Evolutionary conservation across 2,797 vertebrate species (phyloP).

Genomic region (Mormyrus hasselquistii): DNA sequence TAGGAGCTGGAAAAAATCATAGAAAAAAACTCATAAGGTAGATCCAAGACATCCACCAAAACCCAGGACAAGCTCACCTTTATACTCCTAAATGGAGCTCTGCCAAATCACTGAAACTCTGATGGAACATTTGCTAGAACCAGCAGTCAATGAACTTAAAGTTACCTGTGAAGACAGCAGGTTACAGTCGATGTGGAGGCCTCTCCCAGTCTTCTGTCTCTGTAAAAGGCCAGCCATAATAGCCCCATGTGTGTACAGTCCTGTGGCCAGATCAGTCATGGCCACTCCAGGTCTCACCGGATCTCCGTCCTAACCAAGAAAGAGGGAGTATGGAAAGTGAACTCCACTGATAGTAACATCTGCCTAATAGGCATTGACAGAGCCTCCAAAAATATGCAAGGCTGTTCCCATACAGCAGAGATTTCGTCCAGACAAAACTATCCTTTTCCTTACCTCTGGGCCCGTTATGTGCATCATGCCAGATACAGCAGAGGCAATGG

Average conservation of each 20-base stretch:
- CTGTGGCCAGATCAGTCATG: conserved; percentile 93
- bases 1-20: not conserved
- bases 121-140: not conserved
- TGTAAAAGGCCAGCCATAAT: conserved; percentile 88
- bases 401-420: conserved; percentile 4
- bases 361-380: not conserved
- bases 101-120: not conserved
- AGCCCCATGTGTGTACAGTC: conserved; percentile 78
- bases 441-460: conserved; percentile 67
- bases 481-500: conserved; percentile 79
- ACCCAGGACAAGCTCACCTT: not conserved
- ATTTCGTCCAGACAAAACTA: not conserved
- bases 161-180: conserved; percentile 87
- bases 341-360: not conserved
- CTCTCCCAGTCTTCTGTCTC: conserved; percentile 68
- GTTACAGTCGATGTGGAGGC: conserved; percentile 85
- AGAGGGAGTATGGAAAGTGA: not conserved
- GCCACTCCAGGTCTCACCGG: conserved; percentile 87
- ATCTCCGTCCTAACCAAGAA: conserved; percentile 66
- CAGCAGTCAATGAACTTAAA: not conserved
- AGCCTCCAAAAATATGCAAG: conserved; percentile 14
- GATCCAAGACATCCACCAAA: not conserved
- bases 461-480: conserved; percentile 95
- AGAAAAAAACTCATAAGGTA: not conserved
- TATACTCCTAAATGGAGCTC: not conserved